Percentiles rank a stretch among this genome's conserved stretches.
These are phyloP conservation scores for Planiliza haematocheilus DNA, from an alignment of 2,113 vertebrate species.

Conservation along the genomic window DNA sequence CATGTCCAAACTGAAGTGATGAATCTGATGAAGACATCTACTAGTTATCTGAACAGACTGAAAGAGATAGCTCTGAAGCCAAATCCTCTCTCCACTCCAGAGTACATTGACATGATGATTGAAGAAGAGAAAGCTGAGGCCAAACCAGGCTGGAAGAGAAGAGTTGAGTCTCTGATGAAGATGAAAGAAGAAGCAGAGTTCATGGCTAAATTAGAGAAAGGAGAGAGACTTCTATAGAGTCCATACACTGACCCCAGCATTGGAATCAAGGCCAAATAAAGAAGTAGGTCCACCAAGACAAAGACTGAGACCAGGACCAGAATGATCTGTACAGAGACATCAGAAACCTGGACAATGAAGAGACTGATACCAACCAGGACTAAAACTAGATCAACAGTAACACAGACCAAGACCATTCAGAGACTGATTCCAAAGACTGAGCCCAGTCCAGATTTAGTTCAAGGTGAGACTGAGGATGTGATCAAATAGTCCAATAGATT, in stretches of 20 bases:
- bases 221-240: background rate
- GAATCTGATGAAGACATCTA: background rate
- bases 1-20: fast-evolving
- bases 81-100: slow-evolving; percentile 51
- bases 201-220: background rate
- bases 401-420: no score
- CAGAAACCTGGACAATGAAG: no score
- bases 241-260: background rate
- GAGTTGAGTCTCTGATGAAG: slow-evolving; percentile 3
- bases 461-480: no score
- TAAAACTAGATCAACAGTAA: no score
- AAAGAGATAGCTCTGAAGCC: slow-evolving; percentile 62
- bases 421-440: no score
- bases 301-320: no score
- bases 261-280: no score
- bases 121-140: slow-evolving; percentile 24
- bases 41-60: slow-evolving; percentile 19
- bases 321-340: no score
- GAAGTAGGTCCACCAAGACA: no score
- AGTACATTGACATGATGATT: slow-evolving; percentile 62
- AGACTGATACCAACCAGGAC: no score
- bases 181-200: slow-evolving; percentile 29
- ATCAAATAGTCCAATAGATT: no score
- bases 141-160: slow-evolving; percentile 11
- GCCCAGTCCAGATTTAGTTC: no score